Evolutionary conservation across 1,140 invertebrate genomes (phyloP).

Genomic region (Battus philenor): DNA sequence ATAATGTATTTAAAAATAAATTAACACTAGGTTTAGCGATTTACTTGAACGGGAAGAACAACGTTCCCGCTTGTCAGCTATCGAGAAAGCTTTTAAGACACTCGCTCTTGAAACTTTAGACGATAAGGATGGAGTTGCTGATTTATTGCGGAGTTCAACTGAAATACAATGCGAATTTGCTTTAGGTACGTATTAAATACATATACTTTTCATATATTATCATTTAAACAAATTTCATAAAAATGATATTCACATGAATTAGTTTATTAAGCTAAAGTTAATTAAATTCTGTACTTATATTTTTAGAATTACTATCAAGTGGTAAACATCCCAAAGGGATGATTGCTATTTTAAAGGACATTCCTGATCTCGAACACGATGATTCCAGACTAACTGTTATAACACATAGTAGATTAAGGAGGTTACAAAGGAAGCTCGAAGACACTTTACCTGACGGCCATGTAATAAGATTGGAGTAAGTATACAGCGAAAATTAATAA

Average conservation of each 20-base stretch:
- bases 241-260: too few relatives aligned
- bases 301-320: conserved; percentile 50
- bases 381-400: conserved; percentile 48
- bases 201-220: too few relatives aligned
- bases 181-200: conserved; percentile 40
- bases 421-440: conserved; percentile 52
- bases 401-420: conserved; percentile 48
- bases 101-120: conserved; percentile 46
- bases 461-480: conserved; percentile 60
- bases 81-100: conserved; percentile 59
- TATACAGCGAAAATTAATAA: conserved; percentile 19
- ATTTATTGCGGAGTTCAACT: conserved; percentile 49
- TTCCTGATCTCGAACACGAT: conserved; percentile 44
- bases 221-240: too few relatives aligned
- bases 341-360: conserved; percentile 46
- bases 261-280: too few relatives aligned
- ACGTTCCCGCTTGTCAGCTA: conserved; percentile 38
- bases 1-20: neutral
- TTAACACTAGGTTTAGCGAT: conserved; percentile 50
- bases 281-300: too few relatives aligned
- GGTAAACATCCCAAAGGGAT: conserved; percentile 61
- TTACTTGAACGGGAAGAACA: conserved; percentile 57
- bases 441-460: conserved; percentile 54
- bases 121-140: conserved; percentile 32
- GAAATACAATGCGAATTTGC: conserved; percentile 61